Base-by-base conservation (phyloP, 2,113 vertebrate genomes). In the Ancistrus triradiatus region DNA sequence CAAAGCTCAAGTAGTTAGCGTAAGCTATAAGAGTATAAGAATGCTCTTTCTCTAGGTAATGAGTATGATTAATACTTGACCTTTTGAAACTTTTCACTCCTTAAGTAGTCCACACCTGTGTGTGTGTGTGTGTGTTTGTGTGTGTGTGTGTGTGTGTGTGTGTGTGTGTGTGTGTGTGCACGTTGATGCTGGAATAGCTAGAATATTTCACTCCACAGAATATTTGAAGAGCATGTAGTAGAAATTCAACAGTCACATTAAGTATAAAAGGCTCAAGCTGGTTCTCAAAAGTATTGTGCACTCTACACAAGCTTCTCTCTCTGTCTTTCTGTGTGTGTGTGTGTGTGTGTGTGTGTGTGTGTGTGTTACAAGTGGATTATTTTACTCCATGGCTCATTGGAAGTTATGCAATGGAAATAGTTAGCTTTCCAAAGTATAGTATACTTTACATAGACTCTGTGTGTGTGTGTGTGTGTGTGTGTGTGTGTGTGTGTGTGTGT, bases 21-120 rank as follows among this genome's bases (percentile, higher is more conserved):
- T 59, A 56, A 60, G 57, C 74, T 58, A 47, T 72, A 72, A 60
- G 48, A 68, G 68, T 77, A 73, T 42, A 37, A 37, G 35, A 37
- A 37, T 6, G 2, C 14, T 42, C 74, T 76, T 71, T 70, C 73
- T 71, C 59, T 67, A 75, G 72, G 80, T 85, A 85, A 84, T 82
- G 77, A 81, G 75, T 83, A 80, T 86, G 82, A 86, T 86, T 85
- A 76, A 81, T 86, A 80, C 78, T 83, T 86, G 83, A 87, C 84
- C 84, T 87, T 87, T 88, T 76, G 71, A 56, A 80, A 83, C 80
- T 78, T 83, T 81, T 79, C 78, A 58, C 66, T 77, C 66, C 74
- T 74, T 80, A 49, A 75, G 76, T 33, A 69, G 38, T 59, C 61
- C 63, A 55, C 27, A 56, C 59, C 49, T 43, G 40, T 17, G 55